Evolutionary conservation across 2,888 invertebrate species (phyloP).

Genomic region (Petrolisthes cinctipes): DNA sequence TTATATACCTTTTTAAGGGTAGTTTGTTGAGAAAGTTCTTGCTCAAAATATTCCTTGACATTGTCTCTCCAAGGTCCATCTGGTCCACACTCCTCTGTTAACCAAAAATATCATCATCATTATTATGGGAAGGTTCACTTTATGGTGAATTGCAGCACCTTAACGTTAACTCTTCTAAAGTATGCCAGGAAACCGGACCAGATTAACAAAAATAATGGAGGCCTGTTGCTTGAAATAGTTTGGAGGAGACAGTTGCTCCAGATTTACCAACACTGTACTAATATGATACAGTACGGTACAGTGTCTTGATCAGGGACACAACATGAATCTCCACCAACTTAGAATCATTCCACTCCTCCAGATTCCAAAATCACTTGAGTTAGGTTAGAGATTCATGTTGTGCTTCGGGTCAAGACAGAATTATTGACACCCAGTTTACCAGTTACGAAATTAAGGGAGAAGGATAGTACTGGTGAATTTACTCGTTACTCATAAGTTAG

Average conservation of each 20-base stretch:
- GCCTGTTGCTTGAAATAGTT: not conserved
- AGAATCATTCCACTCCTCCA: not conserved
- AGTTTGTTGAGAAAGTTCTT: slow-evolving; percentile 5
- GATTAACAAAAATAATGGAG: not conserved
- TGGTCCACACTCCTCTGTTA: slow-evolving; percentile 44
- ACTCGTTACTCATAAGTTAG: no score
- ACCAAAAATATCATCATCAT: not conserved
- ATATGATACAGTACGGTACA: no score
- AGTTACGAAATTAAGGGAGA: no score
- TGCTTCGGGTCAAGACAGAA: no score
- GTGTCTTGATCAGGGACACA: no score
- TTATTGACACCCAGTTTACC: no score
- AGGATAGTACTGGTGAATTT: no score
- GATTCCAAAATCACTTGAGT: not conserved
- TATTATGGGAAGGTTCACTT: not conserved
- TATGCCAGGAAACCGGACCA: not conserved
- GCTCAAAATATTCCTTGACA: slow-evolving; percentile 22
- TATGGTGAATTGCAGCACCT: not conserved
- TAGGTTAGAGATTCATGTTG: not conserved
- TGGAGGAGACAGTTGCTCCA: not conserved
- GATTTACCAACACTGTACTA: not conserved
- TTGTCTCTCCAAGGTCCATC: slow-evolving; percentile 35
- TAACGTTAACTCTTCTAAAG: not conserved
- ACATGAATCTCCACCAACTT: no score
- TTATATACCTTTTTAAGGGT: slow-evolving; percentile 31